These are phyloP conservation scores for Glyphotaelius pellucidus DNA, from an alignment of 2,888 invertebrate genomes.

Conservation along the genomic window DNA sequence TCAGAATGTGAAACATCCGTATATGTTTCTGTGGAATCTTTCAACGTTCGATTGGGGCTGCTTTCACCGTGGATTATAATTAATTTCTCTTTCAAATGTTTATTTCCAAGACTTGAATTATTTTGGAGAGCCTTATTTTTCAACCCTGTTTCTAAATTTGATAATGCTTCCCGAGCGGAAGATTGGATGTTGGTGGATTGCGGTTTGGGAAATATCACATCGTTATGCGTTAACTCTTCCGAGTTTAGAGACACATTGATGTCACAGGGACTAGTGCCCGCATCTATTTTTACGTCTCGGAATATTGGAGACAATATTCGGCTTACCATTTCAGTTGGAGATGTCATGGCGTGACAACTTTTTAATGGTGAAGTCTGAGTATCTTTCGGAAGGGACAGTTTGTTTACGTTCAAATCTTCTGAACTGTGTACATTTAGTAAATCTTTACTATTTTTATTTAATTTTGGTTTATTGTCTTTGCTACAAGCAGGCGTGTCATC, in stretches of 20 bases:
- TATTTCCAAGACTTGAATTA: not conserved
- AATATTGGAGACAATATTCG: conserved; percentile 75
- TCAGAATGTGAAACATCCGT: conserved; percentile 62
- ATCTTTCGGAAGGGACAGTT: conserved; percentile 70
- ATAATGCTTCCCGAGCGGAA: not conserved
- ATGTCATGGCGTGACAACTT: conserved; percentile 75
- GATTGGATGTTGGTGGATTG: not conserved
- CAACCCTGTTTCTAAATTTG: conserved; percentile 47
- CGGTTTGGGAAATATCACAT: conserved; percentile 17
- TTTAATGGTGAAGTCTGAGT: conserved; percentile 76
- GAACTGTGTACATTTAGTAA: not conserved
- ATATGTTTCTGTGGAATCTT: conserved; percentile 56
- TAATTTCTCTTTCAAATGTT: not conserved
- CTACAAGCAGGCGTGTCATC: conserved; percentile 72
- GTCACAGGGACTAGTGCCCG: conserved; percentile 72
- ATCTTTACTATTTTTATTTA: not conserved
- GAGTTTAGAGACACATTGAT: conserved; percentile 32
- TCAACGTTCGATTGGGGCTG: not conserved
- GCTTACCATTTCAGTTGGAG: conserved; percentile 72
- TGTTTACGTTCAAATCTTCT: conserved; percentile 3
- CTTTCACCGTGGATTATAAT: not conserved
- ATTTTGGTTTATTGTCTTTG: conserved; percentile 26
- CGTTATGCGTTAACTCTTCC: conserved; percentile 40
- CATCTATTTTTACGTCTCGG: conserved; percentile 69
- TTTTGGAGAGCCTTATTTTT: conserved; percentile 13